Evolutionary conservation across 2,888 invertebrate genomes (phyloP), one percentile per base, ranked within the genome.

Genomic region (Salticus scenicus): DNA sequence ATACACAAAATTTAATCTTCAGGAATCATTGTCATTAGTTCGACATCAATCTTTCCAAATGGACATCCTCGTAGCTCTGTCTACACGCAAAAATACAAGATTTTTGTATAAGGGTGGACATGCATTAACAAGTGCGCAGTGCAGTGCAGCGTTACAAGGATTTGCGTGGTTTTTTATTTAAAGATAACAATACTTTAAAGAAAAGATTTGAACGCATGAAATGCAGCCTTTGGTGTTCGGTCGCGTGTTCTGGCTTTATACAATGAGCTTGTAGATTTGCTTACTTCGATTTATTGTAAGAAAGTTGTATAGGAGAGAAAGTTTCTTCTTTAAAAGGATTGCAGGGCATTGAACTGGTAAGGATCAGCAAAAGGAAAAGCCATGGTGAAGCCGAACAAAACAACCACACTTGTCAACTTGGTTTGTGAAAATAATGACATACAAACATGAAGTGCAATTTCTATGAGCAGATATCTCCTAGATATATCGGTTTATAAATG

Each of bases 161-260:
- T 24, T 24, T 57, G 47, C 57, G 57, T 57, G 57, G 57, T 57
- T 24, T 17, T 57, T 57, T 57, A 57, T 57, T 24, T 17, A 2
- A 57, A 7, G 1, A 2, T 24, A 8, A 57, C 57, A 57, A 57
- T 57, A 24, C 24, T 12, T 4, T 1, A 57, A 24, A 57, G 24
- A 57, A 57, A 57, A 57, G 57, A 57, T 24, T 57, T 4, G 47
- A 24, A 57, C 57, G 57, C 57, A 57, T 57, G 57, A 57, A 2
- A 24, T 24, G 57, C 8, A 57, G 57, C 12, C n/a, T 17, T 57
- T 57, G 57, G 57, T 57, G 57, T 24, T 20, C 57, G 24, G 57
- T 77, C 83, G 72, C 66, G 72, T 51, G 72, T 63, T 77, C 77
- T 67, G 64, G 72, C 77, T 57, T 57, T 7, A 57, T 66, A 83